Percentiles rank a stretch among this genome's conserved stretches.
These are phyloP conservation scores for Ooceraea biroi DNA, from an alignment of 1,140 invertebrate genomes.

Conservation along the genomic window DNA sequence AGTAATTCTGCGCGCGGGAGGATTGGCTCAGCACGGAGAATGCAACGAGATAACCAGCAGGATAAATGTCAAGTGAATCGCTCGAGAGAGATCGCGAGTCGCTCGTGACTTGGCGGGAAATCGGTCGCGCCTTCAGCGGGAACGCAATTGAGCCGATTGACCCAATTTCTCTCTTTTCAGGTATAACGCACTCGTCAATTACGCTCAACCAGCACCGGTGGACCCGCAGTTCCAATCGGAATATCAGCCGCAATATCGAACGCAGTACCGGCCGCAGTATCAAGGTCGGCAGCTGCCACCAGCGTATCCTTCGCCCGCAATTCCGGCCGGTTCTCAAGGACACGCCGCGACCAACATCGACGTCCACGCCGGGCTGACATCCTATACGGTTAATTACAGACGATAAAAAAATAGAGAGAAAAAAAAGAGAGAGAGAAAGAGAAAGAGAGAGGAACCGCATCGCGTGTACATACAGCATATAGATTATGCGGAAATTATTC, in stretches of 20 bases:
- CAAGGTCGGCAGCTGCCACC: slow-evolving; percentile 81
- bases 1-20: background rate
- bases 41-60: slow-evolving; percentile 49
- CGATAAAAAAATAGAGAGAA: slow-evolving; percentile 60
- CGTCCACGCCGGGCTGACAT: slow-evolving; percentile 87
- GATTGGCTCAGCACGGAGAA: background rate
- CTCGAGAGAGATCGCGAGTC: slow-evolving; percentile 76
- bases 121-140: slow-evolving; percentile 26
- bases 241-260: slow-evolving; percentile 79
- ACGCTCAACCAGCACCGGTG: slow-evolving; percentile 75
- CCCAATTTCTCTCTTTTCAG: slow-evolving; percentile 51
- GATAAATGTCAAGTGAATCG: slow-evolving; percentile 83
- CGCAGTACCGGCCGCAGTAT: slow-evolving; percentile 80
- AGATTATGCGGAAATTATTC: slow-evolving; percentile 1
- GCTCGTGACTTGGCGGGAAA: slow-evolving; percentile 54
- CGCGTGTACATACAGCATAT: slow-evolving; percentile 58
- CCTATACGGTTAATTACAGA: slow-evolving; percentile 90
- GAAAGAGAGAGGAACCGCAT: background rate
- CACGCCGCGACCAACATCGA: slow-evolving; percentile 89
- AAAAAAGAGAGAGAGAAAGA: slow-evolving; percentile 13
- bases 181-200: slow-evolving; percentile 70
- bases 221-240: slow-evolving; percentile 77
- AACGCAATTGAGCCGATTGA: slow-evolving; percentile 33
- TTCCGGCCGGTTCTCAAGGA: slow-evolving; percentile 83
- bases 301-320: slow-evolving; percentile 55